Percentiles rank a stretch among this genome's conserved stretches.
Conservation (phyloP, 2,113 vertebrate species). For the mouse (Mus musculus) region GRCm39 chr4:95948001-95948500, state of each 20-base stretch:
- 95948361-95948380: background rate
- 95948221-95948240: background rate
- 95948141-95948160: background rate
- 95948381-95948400: background rate
- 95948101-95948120: background rate
- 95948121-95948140: background rate
- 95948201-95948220: background rate
- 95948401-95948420: background rate
- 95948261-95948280: background rate
- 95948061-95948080: background rate
- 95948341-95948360: background rate
- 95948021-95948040: fast-evolving
- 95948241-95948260: background rate
- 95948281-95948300: background rate
- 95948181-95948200: background rate
- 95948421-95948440: background rate
- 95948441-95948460: background rate
- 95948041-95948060: background rate
- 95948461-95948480: background rate
- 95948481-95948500: background rate
- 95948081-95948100: background rate
- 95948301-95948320: background rate
- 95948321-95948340: background rate
- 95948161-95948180: background rate
- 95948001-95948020: background rate